Evolutionary conservation across 2,797 vertebrate species (phyloP), one percentile per base, ranked within the genome.

Genomic region (Cyprinodon diabolis): DNA sequence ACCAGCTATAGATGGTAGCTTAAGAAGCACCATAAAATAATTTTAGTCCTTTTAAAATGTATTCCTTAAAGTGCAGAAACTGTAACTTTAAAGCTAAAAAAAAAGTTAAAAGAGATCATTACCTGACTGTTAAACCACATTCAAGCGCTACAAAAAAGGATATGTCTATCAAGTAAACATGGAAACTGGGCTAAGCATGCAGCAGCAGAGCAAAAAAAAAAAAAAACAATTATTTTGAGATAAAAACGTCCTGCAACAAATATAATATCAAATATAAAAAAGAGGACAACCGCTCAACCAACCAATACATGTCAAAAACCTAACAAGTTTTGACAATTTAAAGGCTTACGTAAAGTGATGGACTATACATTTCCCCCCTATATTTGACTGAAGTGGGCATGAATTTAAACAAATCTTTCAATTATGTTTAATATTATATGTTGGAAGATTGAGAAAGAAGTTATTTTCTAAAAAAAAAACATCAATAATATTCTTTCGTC

Each of bases 21-120:
- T 80, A 4, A 23, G 43, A 68, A 74, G 19, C 68, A 49, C 51
- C 66, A 52, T 40, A 0, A 51, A 12, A 19, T 49, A 63, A 17
- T 43, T 21, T 40, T 37, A 45, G 9, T 86, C 55, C 75, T 76
- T 79, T 87, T 66, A 82, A 69, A 79, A 85, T 82, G 74, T 76
- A 86, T 86, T 82, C 66, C 86, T 90, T 80, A 87, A 87, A 93
- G 88, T 91, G 88, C 82, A 73, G 83, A 21, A 62, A 62, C 37
- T 21, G 21, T 21, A 11, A 11, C 4, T 4, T 21, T 40, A 47
- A 37, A 37, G 40, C 17, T 35, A 15, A 4, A 10, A 37, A 62
- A 40, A 2, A 62, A 21, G 58, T 37, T 37, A 35, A 10, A 19
- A 21, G 58, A 40, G 30, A 19, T 58, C 2, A 9, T 4, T 35